phyloP scores from a whole-genome alignment of 2,113 vertebrate species.

The Blennius ocellaris region DNA sequence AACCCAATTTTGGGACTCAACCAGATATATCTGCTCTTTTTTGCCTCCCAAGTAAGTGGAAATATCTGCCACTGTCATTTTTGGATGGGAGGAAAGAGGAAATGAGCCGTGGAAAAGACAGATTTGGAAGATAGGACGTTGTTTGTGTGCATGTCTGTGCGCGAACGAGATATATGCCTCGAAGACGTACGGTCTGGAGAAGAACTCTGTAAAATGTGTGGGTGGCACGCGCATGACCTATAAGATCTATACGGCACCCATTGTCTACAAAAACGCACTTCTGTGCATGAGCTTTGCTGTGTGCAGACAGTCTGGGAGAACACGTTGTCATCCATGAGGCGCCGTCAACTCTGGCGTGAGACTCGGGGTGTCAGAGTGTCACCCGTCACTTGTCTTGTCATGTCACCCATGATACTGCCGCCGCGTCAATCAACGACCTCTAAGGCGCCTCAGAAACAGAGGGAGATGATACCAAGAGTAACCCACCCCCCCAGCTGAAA shows the following conservation, averaged over 20 bases:
- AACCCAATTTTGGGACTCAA: conserved; percentile 71
- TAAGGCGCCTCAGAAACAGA: conserved; percentile 37
- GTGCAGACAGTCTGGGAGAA: conserved; percentile 2
- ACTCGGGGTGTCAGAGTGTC: conserved; percentile 56
- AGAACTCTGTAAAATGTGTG: neutral
- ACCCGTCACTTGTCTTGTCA: conserved; percentile 65
- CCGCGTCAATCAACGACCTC: conserved; percentile 54
- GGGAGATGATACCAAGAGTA: conserved; percentile 26
- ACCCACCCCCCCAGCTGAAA: conserved; percentile 29
- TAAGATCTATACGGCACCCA: conserved; percentile 6
- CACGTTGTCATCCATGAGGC: conserved; percentile 30
- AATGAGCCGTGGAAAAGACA: conserved; percentile 71
- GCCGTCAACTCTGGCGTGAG: conserved; percentile 40
- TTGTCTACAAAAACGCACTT: conserved; percentile 6
- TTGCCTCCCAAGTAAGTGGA: conserved; percentile 67
- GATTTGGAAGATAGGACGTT: conserved; percentile 57
- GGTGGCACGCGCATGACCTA: neutral
- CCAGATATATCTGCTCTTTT: conserved; percentile 71
- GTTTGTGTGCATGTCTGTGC: conserved; percentile 17
- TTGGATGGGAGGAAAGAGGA: conserved; percentile 54
- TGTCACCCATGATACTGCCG: conserved; percentile 59
- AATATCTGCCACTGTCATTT: conserved; percentile 73
- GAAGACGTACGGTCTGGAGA: neutral
- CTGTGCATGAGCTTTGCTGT: conserved; percentile 3
- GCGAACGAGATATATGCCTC: conserved; percentile 4